Evolutionary conservation across 2,888 invertebrate genomes (phyloP).

Genomic region (Drosophila cognata): DNA sequence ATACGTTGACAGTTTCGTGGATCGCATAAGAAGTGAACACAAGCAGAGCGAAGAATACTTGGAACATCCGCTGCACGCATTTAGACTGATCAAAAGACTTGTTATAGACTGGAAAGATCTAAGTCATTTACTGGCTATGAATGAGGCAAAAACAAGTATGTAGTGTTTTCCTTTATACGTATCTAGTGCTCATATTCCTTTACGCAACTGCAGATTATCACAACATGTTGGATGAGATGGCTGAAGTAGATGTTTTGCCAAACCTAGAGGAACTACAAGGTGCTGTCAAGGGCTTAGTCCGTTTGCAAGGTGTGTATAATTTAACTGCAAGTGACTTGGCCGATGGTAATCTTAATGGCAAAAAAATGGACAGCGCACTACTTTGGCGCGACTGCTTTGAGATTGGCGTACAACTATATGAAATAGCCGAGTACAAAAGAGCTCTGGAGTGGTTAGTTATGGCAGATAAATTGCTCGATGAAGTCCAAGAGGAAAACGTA

Average conservation of each 20-base stretch:
- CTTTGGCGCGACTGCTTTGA: constrained; percentile 70
- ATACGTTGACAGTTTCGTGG: constrained; percentile 82
- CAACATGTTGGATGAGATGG: constrained; percentile 23
- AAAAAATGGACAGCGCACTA: constrained; percentile 86
- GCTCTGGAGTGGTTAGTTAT: constrained; percentile 63
- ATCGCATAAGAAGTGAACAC: constrained; percentile 89
- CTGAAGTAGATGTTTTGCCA: constrained; percentile 85
- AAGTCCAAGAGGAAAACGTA: neutral
- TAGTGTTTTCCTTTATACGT: neutral
- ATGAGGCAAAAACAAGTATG: constrained; percentile 83
- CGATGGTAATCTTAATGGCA: constrained; percentile 91
- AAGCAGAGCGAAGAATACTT: constrained; percentile 90
- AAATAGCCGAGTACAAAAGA: constrained; percentile 32
- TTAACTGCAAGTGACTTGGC: constrained; percentile 93
- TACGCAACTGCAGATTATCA: constrained; percentile 64
- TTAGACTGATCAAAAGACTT: constrained; percentile 94
- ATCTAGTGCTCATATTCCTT: neutral
- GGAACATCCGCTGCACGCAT: constrained; percentile 96
- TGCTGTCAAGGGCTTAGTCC: constrained; percentile 94
- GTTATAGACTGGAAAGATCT: constrained; percentile 92
- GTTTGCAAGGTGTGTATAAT: constrained; percentile 96
- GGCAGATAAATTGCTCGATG: constrained; percentile 29
- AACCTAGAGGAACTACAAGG: constrained; percentile 95
- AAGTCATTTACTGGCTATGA: constrained; percentile 88
- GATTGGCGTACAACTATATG: constrained; percentile 68